Evolutionary conservation across 1,140 invertebrate species (phyloP), one percentile per base, ranked within the genome.

Genomic region (Heliothis subflexa): DNA sequence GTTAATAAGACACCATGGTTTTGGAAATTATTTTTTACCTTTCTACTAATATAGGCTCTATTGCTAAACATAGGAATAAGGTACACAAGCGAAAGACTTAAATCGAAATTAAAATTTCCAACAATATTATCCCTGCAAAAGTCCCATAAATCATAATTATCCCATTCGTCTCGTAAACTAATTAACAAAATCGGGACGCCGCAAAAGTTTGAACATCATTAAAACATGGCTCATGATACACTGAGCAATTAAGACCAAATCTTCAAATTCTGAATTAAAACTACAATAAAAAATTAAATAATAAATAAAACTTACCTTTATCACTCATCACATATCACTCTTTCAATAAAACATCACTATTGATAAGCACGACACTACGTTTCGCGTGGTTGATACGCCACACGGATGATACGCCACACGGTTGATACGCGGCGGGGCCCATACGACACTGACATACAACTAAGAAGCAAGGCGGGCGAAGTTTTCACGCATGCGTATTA

Each of bases 401-500:
- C 40, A 25, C 40, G 72, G 18, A 13, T 33, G 57, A 47, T 62
- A 49, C 18, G 55, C 57, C 50, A 74, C 40, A 57, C 59, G 55
- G 59, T 45, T 61, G 59, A 74, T 61, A 52, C 62, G 47, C 78
- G 59, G 59, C 70, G 57, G 14, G 52, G 49, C 21, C 55, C 74
- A 66, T 55, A 79, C 78, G 50, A 72, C 33, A 73, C 62, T 73
- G 78, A 62, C 50, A 12, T 49, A 25, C 13, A 45, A 54, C 16
- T 74, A 74, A 13, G 45, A 62, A 18, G 50, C 49, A 64, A 50
- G 71, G 68, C 50, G 49, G 78, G 50, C 47, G 16, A 79, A 79
- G 57, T 79, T 79, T 55, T 12, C 14, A 50, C 78, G 78, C 78
- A 64, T 79, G 78, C 78, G 78, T 72, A 33, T 16, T 45, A 7